phyloP scores from a whole-genome alignment of 2,888 invertebrate genomes.

The Phortica okadai region DNA sequence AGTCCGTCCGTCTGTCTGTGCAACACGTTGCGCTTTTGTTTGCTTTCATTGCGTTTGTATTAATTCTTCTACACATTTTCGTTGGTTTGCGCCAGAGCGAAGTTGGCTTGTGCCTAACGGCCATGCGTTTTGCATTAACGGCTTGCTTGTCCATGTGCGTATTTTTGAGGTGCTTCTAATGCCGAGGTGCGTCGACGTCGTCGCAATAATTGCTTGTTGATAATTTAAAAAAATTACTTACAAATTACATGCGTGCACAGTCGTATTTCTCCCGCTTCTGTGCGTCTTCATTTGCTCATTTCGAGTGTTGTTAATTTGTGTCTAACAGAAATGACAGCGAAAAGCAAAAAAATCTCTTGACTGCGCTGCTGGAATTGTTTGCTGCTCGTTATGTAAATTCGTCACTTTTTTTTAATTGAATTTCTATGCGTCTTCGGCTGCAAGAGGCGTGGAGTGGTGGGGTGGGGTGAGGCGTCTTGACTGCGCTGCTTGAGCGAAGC shows the following conservation, averaged over 20 bases:
- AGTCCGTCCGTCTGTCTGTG: constrained; percentile 44
- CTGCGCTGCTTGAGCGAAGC: neutral
- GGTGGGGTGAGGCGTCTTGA: no score
- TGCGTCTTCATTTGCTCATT: constrained; percentile 32
- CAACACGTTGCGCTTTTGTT: constrained; percentile 56
- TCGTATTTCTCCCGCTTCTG: constrained; percentile 46
- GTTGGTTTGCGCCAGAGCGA: constrained; percentile 28
- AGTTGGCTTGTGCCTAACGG: constrained; percentile 61
- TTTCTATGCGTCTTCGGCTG: neutral
- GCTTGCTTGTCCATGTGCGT: neutral
- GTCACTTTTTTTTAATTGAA: constrained; percentile 24
- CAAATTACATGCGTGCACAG: constrained; percentile 66
- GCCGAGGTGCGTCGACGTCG: constrained; percentile 57
- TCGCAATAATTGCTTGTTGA: constrained; percentile 58
- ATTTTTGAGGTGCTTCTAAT: constrained; percentile 42
- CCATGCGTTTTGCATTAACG: constrained; percentile 24
- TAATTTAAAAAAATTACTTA: constrained; percentile 69
- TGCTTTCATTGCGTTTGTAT: constrained; percentile 61
- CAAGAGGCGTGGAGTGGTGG: no score
- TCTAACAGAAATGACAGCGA: neutral
- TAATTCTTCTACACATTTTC: constrained; percentile 53
- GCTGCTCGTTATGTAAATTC: constrained; percentile 22
- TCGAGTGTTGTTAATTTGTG: constrained; percentile 16
- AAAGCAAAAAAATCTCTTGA: neutral
- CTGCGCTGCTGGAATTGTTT: constrained; percentile 16